phyloP scores from a whole-genome alignment of 1,140 invertebrate species.

The Helicoverpa zea region DNA sequence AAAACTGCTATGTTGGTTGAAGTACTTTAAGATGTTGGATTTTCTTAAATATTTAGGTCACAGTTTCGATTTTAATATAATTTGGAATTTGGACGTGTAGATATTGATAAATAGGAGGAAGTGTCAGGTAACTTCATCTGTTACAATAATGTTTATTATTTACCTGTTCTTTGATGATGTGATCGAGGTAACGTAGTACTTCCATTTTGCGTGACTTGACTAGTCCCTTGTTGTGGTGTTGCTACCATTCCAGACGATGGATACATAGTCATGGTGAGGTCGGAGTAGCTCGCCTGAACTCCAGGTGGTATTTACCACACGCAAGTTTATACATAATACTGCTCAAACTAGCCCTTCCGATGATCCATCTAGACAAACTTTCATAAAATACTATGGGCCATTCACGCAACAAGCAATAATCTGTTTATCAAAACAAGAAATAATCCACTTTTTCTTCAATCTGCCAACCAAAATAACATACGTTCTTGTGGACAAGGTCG shows the following conservation, averaged over 20 bases:
- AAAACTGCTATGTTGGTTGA: no score
- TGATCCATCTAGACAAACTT: constrained; percentile 62
- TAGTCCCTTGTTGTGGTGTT: constrained; percentile 78
- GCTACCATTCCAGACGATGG: constrained; percentile 81
- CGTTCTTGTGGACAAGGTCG: constrained; percentile 71
- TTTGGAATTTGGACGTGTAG: background rate
- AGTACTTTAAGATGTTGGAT: no score
- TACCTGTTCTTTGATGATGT: constrained; percentile 86
- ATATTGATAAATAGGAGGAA: background rate
- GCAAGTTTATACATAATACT: constrained; percentile 82
- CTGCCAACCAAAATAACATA: constrained; percentile 64
- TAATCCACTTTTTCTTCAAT: constrained; percentile 61
- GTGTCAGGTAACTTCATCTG: constrained; percentile 8
- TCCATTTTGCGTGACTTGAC: constrained; percentile 77
- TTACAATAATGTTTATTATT: constrained; percentile 43
- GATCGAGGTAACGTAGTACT: constrained; percentile 83
- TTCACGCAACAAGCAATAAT: constrained; percentile 36
- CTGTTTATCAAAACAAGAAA: constrained; percentile 57
- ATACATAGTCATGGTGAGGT: constrained; percentile 77
- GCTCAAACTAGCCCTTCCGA: constrained; percentile 65
- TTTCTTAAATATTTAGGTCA: no score
- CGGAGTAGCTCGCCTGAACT: constrained; percentile 69
- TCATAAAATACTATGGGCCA: background rate
- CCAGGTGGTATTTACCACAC: constrained; percentile 80
- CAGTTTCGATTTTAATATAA: background rate